Evolutionary conservation across 2,113 vertebrate genomes (phyloP).

Genomic region (Diadophis punctatus): DNA sequence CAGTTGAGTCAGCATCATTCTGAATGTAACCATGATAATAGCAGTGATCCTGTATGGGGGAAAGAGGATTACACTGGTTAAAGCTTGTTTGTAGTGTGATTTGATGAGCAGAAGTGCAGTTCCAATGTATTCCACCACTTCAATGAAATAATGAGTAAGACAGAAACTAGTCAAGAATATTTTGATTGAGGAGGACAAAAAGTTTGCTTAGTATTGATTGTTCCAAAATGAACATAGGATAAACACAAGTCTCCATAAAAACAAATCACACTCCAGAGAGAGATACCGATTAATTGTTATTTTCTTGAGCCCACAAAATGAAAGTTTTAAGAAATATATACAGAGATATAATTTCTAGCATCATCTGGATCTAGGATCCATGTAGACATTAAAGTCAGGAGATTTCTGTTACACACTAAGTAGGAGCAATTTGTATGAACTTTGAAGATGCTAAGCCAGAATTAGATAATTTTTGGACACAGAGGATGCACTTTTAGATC

Average conservation of each 20-base stretch:
- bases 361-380: background rate
- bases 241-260: background rate
- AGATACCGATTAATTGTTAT: background rate
- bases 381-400: no score
- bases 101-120: rapidly evolving
- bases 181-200: no score
- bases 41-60: conserved; percentile 67
- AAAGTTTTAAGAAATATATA: background rate
- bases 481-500: no score
- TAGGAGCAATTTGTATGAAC: background rate
- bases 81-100: rapidly evolving
- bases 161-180: no score
- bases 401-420: no score
- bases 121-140: no score
- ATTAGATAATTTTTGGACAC: no score
- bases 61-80: rapidly evolving
- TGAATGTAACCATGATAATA: conserved; percentile 69
- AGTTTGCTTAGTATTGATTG: rapidly evolving
- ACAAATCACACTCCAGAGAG: no score
- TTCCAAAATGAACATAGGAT: background rate
- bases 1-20: conserved; percentile 57
- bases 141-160: no score
- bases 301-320: background rate
- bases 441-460: background rate
- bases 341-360: background rate